A percentile compares a stretch with the other conserved stretches of the same genome.
Conservation (phyloP, 2,888 invertebrate genomes). For the Folsomia candida region DNA sequence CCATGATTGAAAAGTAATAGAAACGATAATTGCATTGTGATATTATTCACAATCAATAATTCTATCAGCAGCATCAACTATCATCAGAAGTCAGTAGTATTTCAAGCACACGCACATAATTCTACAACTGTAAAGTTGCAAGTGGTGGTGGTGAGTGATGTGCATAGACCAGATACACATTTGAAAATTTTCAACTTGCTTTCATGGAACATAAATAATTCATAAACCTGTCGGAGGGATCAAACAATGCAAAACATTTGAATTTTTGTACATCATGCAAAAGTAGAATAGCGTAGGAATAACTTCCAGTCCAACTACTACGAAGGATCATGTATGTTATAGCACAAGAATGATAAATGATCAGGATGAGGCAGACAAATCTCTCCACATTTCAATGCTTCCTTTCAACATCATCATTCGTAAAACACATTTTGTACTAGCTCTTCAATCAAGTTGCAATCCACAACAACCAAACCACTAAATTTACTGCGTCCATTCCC, state of each 20-base stretch:
- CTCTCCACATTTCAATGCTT: background rate
- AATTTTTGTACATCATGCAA: background rate
- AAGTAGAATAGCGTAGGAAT: background rate
- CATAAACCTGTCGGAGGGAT: background rate
- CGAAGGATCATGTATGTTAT: too few species aligned
- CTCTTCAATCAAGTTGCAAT: too few species aligned
- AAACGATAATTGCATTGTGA: too few species aligned
- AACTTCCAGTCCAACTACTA: background rate
- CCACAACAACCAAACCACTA: too few species aligned
- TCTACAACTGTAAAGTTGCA: too few species aligned
- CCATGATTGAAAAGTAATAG: too few species aligned
- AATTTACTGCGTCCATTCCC: too few species aligned
- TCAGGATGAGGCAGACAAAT: background rate
- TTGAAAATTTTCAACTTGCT: background rate
- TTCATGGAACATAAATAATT: background rate
- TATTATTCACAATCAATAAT: too few species aligned
- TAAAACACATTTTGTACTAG: background rate
- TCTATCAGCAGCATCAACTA: too few species aligned
- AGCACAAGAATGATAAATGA: constrained; percentile 2
- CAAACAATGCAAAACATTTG: constrained; percentile 1
- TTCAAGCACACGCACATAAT: too few species aligned
- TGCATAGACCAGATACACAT: background rate
- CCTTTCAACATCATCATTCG: background rate
- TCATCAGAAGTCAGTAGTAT: too few species aligned
- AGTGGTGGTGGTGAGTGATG: too few species aligned